phyloP scores from a whole-genome alignment of 2,113 vertebrate species.

The Microcebus griseorufus region DNA sequence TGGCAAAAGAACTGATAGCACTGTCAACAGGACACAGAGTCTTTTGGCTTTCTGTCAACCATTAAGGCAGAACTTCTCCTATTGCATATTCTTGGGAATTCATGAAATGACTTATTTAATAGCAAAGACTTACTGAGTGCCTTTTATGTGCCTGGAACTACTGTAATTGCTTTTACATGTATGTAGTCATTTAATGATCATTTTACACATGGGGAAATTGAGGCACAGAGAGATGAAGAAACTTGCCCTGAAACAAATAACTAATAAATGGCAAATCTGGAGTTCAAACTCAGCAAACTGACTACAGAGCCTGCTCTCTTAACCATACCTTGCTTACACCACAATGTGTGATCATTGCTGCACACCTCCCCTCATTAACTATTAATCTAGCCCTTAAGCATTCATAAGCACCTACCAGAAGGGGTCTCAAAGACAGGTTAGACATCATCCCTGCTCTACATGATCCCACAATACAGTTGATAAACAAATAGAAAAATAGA shows the following conservation, averaged over 20 bases:
- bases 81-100: background rate
- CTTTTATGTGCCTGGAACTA: background rate
- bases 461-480: background rate
- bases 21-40: background rate
- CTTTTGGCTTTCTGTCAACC: constrained; percentile 7
- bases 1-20: constrained; percentile 1
- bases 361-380: no score
- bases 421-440: background rate
- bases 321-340: rapidly evolving
- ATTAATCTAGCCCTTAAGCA: background rate
- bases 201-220: background rate
- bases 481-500: background rate
- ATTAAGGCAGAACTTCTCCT: background rate
- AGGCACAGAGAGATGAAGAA: background rate
- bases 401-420: background rate
- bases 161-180: background rate
- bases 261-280: background rate
- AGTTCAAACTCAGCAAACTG: background rate
- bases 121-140: background rate
- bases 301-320: background rate
- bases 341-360: rapidly evolving
- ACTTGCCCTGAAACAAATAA: background rate
- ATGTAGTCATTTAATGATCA: background rate
- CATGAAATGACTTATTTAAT: background rate
- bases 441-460: background rate